Evolutionary conservation across 2,113 vertebrate genomes (phyloP), one percentile per base, ranked within the genome.

Genomic region (Morone chrysops): DNA sequence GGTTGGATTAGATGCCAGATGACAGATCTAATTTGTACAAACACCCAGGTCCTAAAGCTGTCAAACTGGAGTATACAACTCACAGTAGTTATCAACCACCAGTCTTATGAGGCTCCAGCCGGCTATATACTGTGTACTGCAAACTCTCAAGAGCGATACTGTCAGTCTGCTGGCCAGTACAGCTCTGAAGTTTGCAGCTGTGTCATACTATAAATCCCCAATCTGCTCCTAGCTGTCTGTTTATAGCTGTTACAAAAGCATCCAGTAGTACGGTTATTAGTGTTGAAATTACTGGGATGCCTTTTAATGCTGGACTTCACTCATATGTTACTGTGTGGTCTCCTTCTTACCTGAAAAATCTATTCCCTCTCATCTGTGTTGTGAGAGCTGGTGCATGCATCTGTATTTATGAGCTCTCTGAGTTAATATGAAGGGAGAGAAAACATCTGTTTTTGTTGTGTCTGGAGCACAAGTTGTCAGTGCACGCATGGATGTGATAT

Each of bases 391-490:
- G 20, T 71, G 83, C 14, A 12, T 82, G 38, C 87, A n/a, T 91
- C 83, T 87, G 89, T 87, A 80, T 92, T 92, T 88, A 90, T 87
- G 91, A 92, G 89, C 79, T 83, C 75, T 77, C 22, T 76, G 80
- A 87, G 78, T 74, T 75, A 61, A 82, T 78, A 56, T 74, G 57
- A 77, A 70, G 70, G 62, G 60, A 54, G 41, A 57, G 61, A 73
- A 70, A 85, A 92, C 91, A 92, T 91, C 84, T 94, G 92, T 80
- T 86, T 80, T 80, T 86, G 80, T 92, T 90, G 83, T 78, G 70
- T 48, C 80, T 59, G 63, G 63, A 70, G 70, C 81, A 14, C 78
- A 87, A 71, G 68, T 70, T 75, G 84, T 85, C 87, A 11, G 69
- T 60, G 63, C 31, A 50, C 63, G 75, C 45, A 13, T 54, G 75